Base-by-base conservation (phyloP, 2,888 invertebrate species). In the Epistrophe eligans region DNA sequence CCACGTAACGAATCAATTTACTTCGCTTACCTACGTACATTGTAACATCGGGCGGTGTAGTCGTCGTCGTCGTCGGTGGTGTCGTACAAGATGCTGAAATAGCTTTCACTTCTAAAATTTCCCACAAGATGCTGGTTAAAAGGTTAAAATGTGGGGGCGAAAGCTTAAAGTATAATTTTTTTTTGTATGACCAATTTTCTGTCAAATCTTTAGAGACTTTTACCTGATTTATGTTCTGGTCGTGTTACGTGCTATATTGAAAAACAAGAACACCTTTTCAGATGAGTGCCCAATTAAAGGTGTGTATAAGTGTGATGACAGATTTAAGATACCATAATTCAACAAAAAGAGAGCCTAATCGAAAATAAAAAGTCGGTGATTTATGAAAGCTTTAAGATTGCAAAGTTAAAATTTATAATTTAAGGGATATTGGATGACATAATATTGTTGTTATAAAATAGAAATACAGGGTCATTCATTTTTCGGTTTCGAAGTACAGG, bases 1-100 rank as follows among this genome's bases (percentile, higher is more conserved):
- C 45, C 85, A 79, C 64, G 79, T 79, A 79, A 64, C 67, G 74
- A 87, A 66, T 57, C 82, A 85, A 87, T 74, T 85, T 87, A 70
- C 73, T 67, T 35, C 19, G 17, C 64, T 50, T 35, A 17, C 11
- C 24, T 24, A 24, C 24, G 3, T 2, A 17, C 9, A 40, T 35
- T 66, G 32, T 35, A n/a, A 24, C 19, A 19, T 67, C 48, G 8
- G 19, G 6, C 28, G 24, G 13, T 15, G 52, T 11, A 10, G 24
- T 32, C 64, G 17, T 48, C 43, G 28, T 24, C n/a, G n/a, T n/a
- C n/a, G n/a, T 64, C 45, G 24, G 17, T n/a, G n/a, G n/a, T n/a
- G 45, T 66, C 32, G 48, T 66, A 32, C 66, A 66, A 67, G 35
- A 67, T 50, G 17, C 3, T 50, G 8, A 70, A 76, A 55, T 76